Base-by-base conservation (phyloP, 2,797 vertebrate genomes). In the Eleutherodactylus coqui region DNA sequence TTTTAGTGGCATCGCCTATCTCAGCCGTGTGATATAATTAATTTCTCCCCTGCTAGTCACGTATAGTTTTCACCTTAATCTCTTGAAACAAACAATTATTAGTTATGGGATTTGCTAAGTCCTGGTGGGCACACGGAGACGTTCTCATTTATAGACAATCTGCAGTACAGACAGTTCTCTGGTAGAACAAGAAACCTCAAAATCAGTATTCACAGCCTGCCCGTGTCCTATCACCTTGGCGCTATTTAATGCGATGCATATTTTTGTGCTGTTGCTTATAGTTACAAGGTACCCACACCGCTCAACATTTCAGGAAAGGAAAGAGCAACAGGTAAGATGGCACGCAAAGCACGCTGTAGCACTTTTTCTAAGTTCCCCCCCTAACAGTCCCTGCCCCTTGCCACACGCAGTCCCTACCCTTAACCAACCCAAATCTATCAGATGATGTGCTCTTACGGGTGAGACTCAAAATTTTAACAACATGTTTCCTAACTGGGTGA, bases 51-150 rank as follows among this genome's bases (percentile, higher is more conserved):
- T 47, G 60, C 75, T 72, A 75, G 55, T 77, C 78, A 75, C 79
- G n/a, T 82, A 49, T 47, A 29, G 36, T 47, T 69, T 75, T 82
- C 70, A 82, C 36, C 80, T 77, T 86, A 77, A 83, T 83, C 79
- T 83, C 58, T 70, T 60, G 53, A 43, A 86, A 75, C 45, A 76
- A 82, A 77, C 79, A 78, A 60, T 86, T 72, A 69, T 86, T 51
- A 83, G 60, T 72, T 55, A 43, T 5, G 29, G 21, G 79, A 78
- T 78, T 58, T 86, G n/a, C 51, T 67, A 29, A 47, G 32, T 53
- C 34, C 11, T 24, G 27, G 45, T 14, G 38, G 21, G 7, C 58
- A 69, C 38, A 45, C 2, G 14, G 32, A 55, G 73, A 41, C 38
- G n/a, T 51, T 62, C 64, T 51, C 38, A 8, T 76, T 78, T 86